Percentiles rank a stretch among this genome's conserved stretches.
Conservation (phyloP, 2,113 vertebrate genomes). For the Bothrops jararaca region DNA sequence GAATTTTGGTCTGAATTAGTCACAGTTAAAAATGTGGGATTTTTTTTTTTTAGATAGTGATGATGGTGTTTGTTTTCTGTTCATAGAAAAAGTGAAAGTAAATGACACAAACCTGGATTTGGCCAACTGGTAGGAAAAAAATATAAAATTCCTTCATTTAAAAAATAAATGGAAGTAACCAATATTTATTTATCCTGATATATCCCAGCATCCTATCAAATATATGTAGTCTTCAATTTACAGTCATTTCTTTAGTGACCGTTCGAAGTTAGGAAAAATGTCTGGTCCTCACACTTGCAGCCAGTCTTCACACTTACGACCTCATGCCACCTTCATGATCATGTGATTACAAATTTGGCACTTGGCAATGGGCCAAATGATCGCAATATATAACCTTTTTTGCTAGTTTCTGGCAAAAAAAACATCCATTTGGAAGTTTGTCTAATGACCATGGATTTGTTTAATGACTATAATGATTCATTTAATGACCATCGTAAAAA, state of each 20-base stretch:
- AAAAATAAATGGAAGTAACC: neutral
- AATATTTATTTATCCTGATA: neutral
- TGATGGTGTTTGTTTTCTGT: constrained; percentile 59
- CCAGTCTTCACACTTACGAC: neutral
- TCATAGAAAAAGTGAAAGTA: constrained; percentile 31
- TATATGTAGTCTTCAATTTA: neutral
- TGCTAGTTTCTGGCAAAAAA: neutral
- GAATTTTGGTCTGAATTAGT: constrained; percentile 60
- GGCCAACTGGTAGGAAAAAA: constrained; percentile 10
- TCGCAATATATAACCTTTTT: neutral
- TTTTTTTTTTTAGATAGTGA: constrained; percentile 40
- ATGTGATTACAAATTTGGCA: neutral
- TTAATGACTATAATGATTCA: neutral
- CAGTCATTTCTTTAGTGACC: neutral
- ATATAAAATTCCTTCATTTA: neutral
- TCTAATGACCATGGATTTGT: neutral
- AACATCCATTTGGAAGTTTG: neutral
- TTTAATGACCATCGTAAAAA: neutral
- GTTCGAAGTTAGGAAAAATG: neutral
- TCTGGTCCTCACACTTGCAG: neutral
- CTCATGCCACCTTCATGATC: neutral
- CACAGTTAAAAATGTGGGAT: constrained; percentile 50
- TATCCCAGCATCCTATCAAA: neutral
- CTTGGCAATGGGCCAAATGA: neutral
- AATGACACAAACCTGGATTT: neutral